These are phyloP conservation scores for Apogon talboti DNA, from an alignment of 2,797 vertebrate species.

Conservation along the genomic window DNA sequence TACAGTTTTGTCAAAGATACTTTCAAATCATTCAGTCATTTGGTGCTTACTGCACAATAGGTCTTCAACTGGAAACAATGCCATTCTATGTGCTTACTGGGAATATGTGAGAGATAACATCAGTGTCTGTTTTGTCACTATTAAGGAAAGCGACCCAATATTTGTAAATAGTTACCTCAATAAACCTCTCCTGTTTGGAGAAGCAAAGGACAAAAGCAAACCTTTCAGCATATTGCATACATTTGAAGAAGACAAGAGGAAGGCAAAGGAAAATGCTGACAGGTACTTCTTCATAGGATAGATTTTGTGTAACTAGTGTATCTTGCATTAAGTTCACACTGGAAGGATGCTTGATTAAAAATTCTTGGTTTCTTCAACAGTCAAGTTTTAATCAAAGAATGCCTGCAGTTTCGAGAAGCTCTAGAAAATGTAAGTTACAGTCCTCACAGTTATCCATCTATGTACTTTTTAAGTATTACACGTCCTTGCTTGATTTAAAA, in stretches of 20 bases:
- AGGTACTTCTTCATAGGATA: conserved; percentile 77
- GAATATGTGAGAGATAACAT: background rate
- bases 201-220: conserved; percentile 82
- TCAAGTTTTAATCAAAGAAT: conserved; percentile 84
- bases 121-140: conserved; percentile 3
- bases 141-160: conserved; percentile 87
- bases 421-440: conserved; percentile 87
- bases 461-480: background rate
- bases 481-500: conserved; percentile 1
- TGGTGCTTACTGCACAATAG: too few relatives aligned
- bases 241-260: conserved; percentile 91
- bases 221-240: conserved; percentile 83
- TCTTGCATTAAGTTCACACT: background rate
- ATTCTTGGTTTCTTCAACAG: conserved; percentile 77
- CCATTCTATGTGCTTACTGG: background rate
- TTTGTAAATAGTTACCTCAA: conserved; percentile 88
- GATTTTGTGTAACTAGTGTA: background rate
- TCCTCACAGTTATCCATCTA: background rate
- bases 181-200: conserved; percentile 90
- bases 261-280: conserved; percentile 88
- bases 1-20: too few relatives aligned
- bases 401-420: conserved; percentile 82
- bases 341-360: background rate
- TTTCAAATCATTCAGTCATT: too few relatives aligned
- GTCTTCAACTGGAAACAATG: too few relatives aligned